These are phyloP conservation scores for Gorsachius goisagi DNA, from an alignment of 2,113 vertebrate genomes.

Conservation along the genomic window DNA sequence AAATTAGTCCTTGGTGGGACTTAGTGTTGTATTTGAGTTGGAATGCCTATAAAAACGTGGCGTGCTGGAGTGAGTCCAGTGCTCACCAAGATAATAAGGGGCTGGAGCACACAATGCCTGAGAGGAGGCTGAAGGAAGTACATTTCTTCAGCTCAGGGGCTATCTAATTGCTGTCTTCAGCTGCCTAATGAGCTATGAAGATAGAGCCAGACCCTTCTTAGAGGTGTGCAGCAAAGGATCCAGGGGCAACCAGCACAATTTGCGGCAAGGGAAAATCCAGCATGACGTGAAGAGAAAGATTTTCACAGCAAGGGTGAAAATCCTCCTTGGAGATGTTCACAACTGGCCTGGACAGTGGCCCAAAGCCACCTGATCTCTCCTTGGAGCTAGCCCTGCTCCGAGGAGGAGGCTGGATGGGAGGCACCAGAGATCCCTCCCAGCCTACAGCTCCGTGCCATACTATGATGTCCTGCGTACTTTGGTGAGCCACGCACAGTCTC, in stretches of 20 bases:
- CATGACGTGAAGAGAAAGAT: not conserved
- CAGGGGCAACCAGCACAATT: not conserved
- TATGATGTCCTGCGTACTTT: not conserved
- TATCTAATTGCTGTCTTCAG: not conserved
- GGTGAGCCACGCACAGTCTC: not conserved
- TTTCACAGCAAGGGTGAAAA: constrained; percentile 34
- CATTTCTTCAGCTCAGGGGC: not conserved
- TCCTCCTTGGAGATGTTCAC: constrained; percentile 48
- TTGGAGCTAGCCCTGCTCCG: not conserved
- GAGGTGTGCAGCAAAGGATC: not conserved
- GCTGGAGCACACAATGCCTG: not conserved
- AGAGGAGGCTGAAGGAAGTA: not conserved
- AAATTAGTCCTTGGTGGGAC: not conserved
- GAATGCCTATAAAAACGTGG: not conserved
- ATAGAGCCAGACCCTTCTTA: not conserved
- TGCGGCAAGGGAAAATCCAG: not conserved
- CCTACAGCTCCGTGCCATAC: not conserved
- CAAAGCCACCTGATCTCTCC: constrained; percentile 17
- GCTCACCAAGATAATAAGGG: not conserved
- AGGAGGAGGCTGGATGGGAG: not conserved
- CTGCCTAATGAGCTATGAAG: not conserved
- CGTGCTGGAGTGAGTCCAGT: fast-evolving
- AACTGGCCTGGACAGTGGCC: not conserved
- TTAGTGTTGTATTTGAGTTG: not conserved
- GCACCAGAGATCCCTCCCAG: not conserved